Percentiles rank a stretch among this genome's conserved stretches.
These are phyloP conservation scores for Trypoxylon attenuatum DNA, from an alignment of 2,888 invertebrate genomes.

Conservation along the genomic window DNA sequence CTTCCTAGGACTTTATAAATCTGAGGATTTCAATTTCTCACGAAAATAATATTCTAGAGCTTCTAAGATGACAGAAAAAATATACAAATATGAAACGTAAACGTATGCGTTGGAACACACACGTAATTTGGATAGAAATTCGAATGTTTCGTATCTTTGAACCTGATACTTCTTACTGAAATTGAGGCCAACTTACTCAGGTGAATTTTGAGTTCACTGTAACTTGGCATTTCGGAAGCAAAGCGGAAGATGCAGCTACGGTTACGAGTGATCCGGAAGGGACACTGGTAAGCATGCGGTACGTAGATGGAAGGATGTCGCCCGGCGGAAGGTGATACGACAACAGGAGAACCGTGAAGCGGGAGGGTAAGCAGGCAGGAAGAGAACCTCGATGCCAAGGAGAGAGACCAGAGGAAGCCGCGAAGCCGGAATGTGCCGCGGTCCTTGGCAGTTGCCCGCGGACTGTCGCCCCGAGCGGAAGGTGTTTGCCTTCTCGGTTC, in stretches of 20 bases:
- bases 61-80: too few relatives aligned
- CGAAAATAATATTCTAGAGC: too few relatives aligned
- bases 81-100: too few relatives aligned
- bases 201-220: too few relatives aligned
- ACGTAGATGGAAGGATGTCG: conserved; percentile 43
- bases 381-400: conserved; percentile 42
- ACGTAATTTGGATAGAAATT: too few relatives aligned
- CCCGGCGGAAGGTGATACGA: conserved; percentile 26
- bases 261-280: conserved; percentile 43
- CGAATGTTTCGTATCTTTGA: too few relatives aligned
- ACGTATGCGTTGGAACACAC: too few relatives aligned
- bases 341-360: not conserved
- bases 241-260: conserved; percentile 32
- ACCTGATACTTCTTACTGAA: too few relatives aligned
- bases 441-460: conserved; percentile 55
- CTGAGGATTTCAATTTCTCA: too few relatives aligned
- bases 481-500: conserved; percentile 19
- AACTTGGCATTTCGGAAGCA: not conserved
- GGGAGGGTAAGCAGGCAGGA: conserved; percentile 15
- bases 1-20: too few relatives aligned
- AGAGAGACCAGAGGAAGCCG: conserved; percentile 44
- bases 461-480: conserved; percentile 51
- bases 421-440: conserved; percentile 39
- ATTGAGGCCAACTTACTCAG: too few relatives aligned
- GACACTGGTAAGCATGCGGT: too few relatives aligned